These are phyloP conservation scores for Typhlomys cinereus DNA, from an alignment of 2,113 vertebrate genomes.

Conservation along the genomic window DNA sequence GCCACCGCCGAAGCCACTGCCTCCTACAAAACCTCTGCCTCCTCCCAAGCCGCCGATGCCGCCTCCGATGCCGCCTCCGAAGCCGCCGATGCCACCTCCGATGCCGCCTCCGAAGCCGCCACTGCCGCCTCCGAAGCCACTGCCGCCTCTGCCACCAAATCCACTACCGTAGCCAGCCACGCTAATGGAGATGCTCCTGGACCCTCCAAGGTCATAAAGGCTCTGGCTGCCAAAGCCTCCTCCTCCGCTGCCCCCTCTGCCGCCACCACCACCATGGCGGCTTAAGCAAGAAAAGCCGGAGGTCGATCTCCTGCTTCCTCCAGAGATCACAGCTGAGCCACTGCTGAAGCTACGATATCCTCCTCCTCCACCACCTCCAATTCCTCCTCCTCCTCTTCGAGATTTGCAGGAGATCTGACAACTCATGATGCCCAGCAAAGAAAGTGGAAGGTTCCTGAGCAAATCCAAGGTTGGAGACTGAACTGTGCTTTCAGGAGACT, in stretches of 20 bases:
- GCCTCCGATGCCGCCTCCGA: not conserved
- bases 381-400: conserved; percentile 50
- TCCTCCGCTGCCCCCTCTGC: conserved; percentile 1
- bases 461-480: conserved; percentile 40
- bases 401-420: conserved; percentile 60
- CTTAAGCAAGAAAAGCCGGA: conserved; percentile 70
- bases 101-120: conserved; percentile 47
- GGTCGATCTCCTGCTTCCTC: conserved; percentile 42
- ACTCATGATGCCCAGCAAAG: conserved; percentile 69
- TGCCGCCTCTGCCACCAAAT: conserved; percentile 23
- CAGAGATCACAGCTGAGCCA: conserved; percentile 58
- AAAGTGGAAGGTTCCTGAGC: not conserved
- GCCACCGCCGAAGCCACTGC: not conserved
- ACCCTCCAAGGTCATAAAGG: conserved; percentile 70
- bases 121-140: conserved; percentile 62
- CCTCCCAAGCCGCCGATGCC: conserved; percentile 7
- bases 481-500: conserved; percentile 6
- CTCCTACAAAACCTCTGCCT: not conserved
- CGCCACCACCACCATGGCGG: conserved; percentile 69
- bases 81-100: not conserved
- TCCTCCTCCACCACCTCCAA: not conserved
- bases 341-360: conserved; percentile 65
- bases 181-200: conserved; percentile 73
- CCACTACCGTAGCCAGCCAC: conserved; percentile 67
- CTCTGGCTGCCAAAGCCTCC: conserved; percentile 67